Percentiles rank a stretch among this genome's conserved stretches.
phyloP scores from a whole-genome alignment of 2,888 invertebrate genomes.

The Cerastis rubricosa region DNA sequence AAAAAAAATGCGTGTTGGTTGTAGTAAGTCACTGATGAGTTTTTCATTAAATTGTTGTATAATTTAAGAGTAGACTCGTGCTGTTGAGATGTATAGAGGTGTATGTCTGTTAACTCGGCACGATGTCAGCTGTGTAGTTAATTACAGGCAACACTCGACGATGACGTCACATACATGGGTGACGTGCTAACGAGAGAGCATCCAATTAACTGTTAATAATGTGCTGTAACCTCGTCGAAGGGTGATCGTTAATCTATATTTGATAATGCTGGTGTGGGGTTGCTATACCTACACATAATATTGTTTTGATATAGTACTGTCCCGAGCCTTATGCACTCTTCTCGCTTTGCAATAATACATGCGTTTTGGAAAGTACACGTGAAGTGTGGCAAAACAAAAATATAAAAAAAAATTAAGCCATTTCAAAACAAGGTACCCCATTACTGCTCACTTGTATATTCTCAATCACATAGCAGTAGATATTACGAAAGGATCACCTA shows the following conservation, averaged over 20 bases:
- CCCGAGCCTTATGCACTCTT: too few species aligned
- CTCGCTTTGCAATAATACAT: not conserved
- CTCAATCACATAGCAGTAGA: not conserved
- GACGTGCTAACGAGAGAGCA: not conserved
- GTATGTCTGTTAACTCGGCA: not conserved
- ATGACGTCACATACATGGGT: slow-evolving; percentile 15
- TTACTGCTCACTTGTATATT: too few species aligned
- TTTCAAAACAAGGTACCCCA: too few species aligned
- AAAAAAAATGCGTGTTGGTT: too few species aligned
- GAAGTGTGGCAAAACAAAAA: not conserved
- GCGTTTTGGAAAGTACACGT: not conserved
- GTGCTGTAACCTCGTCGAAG: not conserved
- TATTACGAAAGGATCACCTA: not conserved
- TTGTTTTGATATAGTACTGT: not conserved
- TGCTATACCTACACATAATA: not conserved
- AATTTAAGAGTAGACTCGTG: too few species aligned
- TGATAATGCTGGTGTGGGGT: not conserved
- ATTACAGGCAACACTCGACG: slow-evolving; percentile 29
- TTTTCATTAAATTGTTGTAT: too few species aligned
- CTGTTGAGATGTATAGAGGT: not conserved
- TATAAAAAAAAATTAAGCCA: too few species aligned
- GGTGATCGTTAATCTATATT: not conserved
- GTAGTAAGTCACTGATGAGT: too few species aligned
- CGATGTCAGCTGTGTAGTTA: not conserved
- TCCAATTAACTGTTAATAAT: slow-evolving; percentile 19